Percentiles rank a stretch among this genome's conserved stretches.
phyloP scores from a whole-genome alignment of 2,888 invertebrate genomes.

The Hyposoter didymator region DNA sequence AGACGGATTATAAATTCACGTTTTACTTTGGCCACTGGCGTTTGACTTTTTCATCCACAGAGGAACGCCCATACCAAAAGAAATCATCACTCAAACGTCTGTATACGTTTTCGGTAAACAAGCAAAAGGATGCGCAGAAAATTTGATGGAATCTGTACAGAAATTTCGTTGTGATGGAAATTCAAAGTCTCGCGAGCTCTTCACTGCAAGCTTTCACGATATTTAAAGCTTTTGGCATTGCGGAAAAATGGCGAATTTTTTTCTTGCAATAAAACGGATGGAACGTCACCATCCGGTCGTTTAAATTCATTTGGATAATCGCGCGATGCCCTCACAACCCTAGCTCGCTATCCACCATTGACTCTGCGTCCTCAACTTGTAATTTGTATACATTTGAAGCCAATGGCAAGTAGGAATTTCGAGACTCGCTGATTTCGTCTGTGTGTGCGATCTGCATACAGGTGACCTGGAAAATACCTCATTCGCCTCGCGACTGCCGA shows the following conservation, averaged over 20 bases:
- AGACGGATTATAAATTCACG: conserved; percentile 56
- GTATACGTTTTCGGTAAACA: neutral
- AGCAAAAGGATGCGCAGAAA: neutral
- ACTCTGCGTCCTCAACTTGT: neutral
- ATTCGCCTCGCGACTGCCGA: neutral
- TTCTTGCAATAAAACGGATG: neutral
- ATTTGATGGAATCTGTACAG: conserved; percentile 19
- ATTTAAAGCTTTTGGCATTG: neutral
- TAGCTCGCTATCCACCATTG: neutral
- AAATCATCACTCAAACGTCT: neutral
- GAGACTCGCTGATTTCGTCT: conserved; percentile 11
- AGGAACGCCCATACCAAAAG: neutral
- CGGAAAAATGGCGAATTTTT: neutral
- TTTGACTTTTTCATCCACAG: conserved; percentile 45
- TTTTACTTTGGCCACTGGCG: conserved; percentile 44
- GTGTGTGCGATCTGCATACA: neutral
- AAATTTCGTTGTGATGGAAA: neutral
- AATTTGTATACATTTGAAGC: neutral
- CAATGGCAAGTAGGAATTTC: neutral
- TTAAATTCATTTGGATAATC: neutral
- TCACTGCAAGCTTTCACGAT: neutral
- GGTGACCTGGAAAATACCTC: conserved; percentile 43
- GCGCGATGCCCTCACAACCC: neutral
- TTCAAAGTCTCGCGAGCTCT: neutral
- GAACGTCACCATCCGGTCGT: neutral